Evolutionary conservation across 2,113 vertebrate species (phyloP).

Genomic region (Puma concolor): DNA sequence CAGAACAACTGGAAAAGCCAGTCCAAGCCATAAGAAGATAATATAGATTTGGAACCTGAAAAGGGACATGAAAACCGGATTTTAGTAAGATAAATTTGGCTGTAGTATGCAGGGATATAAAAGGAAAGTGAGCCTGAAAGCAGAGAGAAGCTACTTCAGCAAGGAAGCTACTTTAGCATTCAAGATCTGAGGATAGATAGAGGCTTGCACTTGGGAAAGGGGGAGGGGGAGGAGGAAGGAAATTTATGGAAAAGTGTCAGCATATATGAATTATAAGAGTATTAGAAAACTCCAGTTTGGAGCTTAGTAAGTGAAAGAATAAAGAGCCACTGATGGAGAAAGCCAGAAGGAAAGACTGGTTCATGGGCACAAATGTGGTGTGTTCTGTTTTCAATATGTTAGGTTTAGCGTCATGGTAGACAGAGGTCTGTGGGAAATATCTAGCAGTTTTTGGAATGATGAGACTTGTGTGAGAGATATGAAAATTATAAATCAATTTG

Average conservation of each 20-base stretch:
- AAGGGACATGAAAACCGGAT: not conserved
- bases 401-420: not conserved
- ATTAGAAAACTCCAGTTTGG: not conserved
- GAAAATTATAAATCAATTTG: not conserved
- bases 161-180: not conserved
- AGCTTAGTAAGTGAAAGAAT: not conserved
- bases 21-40: not conserved
- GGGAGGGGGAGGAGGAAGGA: not conserved
- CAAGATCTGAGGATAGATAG: not conserved
- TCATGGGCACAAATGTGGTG: not conserved
- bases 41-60: not conserved
- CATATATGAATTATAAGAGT: not conserved
- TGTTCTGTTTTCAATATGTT: not conserved
- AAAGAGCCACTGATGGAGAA: not conserved
- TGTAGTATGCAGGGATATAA: not conserved
- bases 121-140: not conserved
- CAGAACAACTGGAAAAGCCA: constrained; percentile 1
- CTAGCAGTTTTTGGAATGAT: not conserved
- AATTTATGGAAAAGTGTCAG: not conserved
- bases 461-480: not conserved
- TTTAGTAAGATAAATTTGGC: not conserved
- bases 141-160: not conserved
- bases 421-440: not conserved
- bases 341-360: not conserved
- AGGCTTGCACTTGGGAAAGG: not conserved